Evolutionary conservation across 1,140 invertebrate genomes (phyloP), one percentile per base, ranked within the genome.

Genomic region (Ostrea denselamellosa): DNA sequence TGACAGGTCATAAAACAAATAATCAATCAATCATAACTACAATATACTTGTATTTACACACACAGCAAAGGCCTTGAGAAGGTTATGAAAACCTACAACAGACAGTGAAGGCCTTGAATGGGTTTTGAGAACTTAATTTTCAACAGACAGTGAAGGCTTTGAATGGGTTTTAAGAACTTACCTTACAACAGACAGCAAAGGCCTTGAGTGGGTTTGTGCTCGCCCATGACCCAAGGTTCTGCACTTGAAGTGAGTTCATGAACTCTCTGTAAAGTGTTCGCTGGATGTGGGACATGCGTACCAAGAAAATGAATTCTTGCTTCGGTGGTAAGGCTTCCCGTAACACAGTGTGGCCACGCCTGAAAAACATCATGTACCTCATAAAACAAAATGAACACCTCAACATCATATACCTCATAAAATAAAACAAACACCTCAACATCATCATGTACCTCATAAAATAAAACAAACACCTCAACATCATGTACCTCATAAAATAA

Each of bases 91-190:
- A 97, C 96, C 99, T 99, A 93, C 98, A 99, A 94, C 99, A 99
- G 85, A 99, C 98, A 65, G 99, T 98, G 95, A 99, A 99, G 8
- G 99, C 98, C 94, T 99, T 99, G 17, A 99, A 95, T 0, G 99
- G 98, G 96, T 99, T 99, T n/a, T 44, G 34, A 44, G 5, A 17
- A 19, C 10, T 58, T 58, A 97, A 97, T 96, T 99, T 99, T 93
- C 98, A 99, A 94, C 99, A 99, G 85, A 99, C 98, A 65, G 99
- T 98, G 95, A 99, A 99, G 8, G 99, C 98, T 94, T 99, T 99
- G 17, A 99, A 96, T 0, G 99, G 98, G 96, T 99, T 99, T 89
- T 2, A 44, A 19, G 10, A 10, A 19, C 56, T 62, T 62, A 62
- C 56, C 17, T 62, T 34, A 34, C 10, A 25, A 14, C 25, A 52